Base-by-base conservation (phyloP, 2,888 invertebrate species). In the Oscheius sp. region DNA sequence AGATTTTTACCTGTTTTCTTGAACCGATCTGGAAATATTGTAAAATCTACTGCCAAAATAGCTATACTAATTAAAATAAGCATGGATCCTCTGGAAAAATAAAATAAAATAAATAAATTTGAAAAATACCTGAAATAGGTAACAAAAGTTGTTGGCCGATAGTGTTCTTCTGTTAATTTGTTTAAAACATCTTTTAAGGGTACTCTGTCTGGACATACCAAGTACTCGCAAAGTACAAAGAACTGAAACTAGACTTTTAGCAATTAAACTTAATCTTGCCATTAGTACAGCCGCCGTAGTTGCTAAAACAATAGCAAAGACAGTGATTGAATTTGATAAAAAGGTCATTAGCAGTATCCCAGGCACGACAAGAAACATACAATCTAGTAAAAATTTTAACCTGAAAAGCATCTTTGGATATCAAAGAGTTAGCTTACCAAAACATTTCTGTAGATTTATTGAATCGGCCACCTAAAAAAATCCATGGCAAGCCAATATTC, bases 31-130 rank as follows among this genome's bases (percentile, higher is more conserved):
- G 96, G 96, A 87, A 95, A 97, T 61, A 92, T 89, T 0, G 89
- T 89, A 86, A 98, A 98, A 88, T 98, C 98, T 0, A 98, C 95
- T 0, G 94, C 97, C 69, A 97, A 88, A 78, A 98, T 96, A 75
- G 92, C 92, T 65, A 93, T 89, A 0, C 91, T 90, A 3, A 94
- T 93, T 53, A 92, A 89, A 10, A 93, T 63, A 69, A 85, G 70
- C 15, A 79, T 69, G 20, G 68, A 45, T 0, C 76, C 69, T 37
- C 80, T 81, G 55, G 55, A 71, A 42, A 23, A 20, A 15, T 10
- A 1, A 42, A 15, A 12, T 23, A 17, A 61, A 61, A 3, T 34
- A 6, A 20, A 46, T 42, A 8, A 65, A 10, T 8, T 31, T 15
- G 34, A 34, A 29, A 20, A 12, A 12, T n/a, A 76, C 75, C 74